phyloP scores from a whole-genome alignment of 1,140 invertebrate genomes.

The Aplysia californica region DNA sequence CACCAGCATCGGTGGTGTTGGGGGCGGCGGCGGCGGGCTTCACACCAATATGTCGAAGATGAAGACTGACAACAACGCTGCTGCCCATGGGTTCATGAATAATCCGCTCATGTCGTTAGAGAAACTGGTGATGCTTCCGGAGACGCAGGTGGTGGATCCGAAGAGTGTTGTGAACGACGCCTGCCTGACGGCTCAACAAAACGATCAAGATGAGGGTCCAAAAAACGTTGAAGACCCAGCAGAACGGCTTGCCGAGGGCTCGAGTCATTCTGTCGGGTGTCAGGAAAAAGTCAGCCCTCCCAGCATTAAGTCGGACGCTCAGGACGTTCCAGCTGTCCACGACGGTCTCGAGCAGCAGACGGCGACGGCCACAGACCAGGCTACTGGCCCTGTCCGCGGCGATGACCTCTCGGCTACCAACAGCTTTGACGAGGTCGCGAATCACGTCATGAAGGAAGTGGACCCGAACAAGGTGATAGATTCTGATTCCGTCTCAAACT shows the following conservation, averaged over 20 bases:
- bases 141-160: conserved; percentile 61
- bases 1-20: too few relatives aligned
- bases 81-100: not conserved
- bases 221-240: conserved; percentile 61
- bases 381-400: not conserved
- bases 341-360: not conserved
- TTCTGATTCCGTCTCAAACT: too few relatives aligned
- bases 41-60: not conserved
- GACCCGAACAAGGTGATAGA: too few relatives aligned
- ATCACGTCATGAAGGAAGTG: too few relatives aligned
- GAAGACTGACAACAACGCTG: not conserved
- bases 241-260: conserved; percentile 41
- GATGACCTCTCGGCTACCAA: too few relatives aligned
- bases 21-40: too few relatives aligned
- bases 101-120: conserved; percentile 63
- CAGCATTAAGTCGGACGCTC: too few relatives aligned
- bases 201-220: conserved; percentile 46
- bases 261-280: conserved; percentile 36
- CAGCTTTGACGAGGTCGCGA: too few relatives aligned
- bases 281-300: conserved; percentile 7
- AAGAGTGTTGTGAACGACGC: conserved; percentile 65
- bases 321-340: conserved; percentile 28
- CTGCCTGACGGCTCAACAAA: conserved; percentile 39
- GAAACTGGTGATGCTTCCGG: conserved; percentile 63
- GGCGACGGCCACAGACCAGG: not conserved